A percentile compares a stretch with the other conserved stretches of the same genome.
Evolutionary conservation across 2,888 invertebrate species (phyloP).

Genomic region (Agrochola circellaris): DNA sequence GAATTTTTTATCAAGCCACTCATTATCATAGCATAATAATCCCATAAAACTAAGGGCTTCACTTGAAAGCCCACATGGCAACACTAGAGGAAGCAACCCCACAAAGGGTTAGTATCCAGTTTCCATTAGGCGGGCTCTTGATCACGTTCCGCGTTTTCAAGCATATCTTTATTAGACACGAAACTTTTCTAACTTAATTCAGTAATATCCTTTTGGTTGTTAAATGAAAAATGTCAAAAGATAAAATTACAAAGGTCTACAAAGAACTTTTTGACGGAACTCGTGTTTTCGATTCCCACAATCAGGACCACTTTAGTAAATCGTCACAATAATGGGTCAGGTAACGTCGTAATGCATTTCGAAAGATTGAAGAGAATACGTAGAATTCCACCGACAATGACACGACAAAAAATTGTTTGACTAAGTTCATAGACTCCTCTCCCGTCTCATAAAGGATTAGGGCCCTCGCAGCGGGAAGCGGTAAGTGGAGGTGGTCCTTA

Average conservation of each 20-base stretch:
- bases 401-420: constrained; percentile 77
- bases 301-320: constrained; percentile 56
- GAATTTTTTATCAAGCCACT: constrained; percentile 2
- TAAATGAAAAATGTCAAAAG: constrained; percentile 35
- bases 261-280: constrained; percentile 39
- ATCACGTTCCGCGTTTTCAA: constrained; percentile 70
- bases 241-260: constrained; percentile 27
- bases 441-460: constrained; percentile 80
- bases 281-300: constrained; percentile 40
- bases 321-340: constrained; percentile 64
- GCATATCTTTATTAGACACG: constrained; percentile 39
- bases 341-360: constrained; percentile 65
- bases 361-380: constrained; percentile 68
- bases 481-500: constrained; percentile 83
- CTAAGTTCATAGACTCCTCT: constrained; percentile 84
- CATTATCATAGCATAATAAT: constrained; percentile 43
- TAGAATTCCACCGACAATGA: constrained; percentile 75
- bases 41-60: constrained; percentile 32
- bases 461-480: constrained; percentile 83
- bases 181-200: constrained; percentile 32
- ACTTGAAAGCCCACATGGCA: constrained; percentile 66
- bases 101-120: constrained; percentile 76
- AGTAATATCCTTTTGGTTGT: constrained; percentile 18
- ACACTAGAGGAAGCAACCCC: constrained; percentile 71
- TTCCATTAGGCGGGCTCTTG: constrained; percentile 69